Conservation (phyloP, 1,140 invertebrate species). For the Adelges cooleyi region DNA sequence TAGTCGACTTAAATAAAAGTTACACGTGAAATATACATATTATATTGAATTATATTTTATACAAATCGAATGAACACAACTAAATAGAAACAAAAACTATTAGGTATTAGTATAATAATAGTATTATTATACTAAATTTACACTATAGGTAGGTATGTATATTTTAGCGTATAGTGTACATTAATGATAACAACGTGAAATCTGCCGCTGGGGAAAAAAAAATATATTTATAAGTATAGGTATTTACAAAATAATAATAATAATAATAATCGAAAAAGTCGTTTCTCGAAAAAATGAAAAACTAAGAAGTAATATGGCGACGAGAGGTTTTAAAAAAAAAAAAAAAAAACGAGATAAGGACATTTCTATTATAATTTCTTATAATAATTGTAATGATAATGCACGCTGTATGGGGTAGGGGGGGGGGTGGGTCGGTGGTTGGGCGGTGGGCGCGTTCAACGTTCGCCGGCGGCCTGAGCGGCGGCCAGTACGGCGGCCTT, state of each 20-base stretch:
- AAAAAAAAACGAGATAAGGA: constrained; percentile 22
- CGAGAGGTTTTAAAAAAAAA: constrained; percentile 7
- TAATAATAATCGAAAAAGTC: too few species aligned
- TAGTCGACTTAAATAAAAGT: too few species aligned
- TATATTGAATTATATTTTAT: too few species aligned
- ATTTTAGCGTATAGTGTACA: too few species aligned
- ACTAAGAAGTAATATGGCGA: constrained; percentile 1
- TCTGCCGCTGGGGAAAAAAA: too few species aligned
- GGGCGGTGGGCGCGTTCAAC: background rate
- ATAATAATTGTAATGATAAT: background rate
- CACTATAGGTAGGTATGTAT: too few species aligned
- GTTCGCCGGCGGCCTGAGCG: constrained; percentile 43
- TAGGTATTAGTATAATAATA: too few species aligned
- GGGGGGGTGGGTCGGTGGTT: background rate
- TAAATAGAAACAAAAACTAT: too few species aligned
- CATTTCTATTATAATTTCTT: background rate
- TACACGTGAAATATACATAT: too few species aligned
- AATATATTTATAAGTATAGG: background rate
- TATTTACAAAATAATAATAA: constrained; percentile 27
- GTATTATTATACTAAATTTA: too few species aligned
- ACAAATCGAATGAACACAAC: too few species aligned
- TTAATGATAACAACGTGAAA: too few species aligned
- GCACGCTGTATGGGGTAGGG: background rate
- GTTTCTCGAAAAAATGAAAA: constrained; percentile 4
- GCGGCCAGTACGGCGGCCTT: constrained; percentile 70